These are phyloP conservation scores for Eueides isabella DNA, from an alignment of 1,140 invertebrate species.

Conservation along the genomic window DNA sequence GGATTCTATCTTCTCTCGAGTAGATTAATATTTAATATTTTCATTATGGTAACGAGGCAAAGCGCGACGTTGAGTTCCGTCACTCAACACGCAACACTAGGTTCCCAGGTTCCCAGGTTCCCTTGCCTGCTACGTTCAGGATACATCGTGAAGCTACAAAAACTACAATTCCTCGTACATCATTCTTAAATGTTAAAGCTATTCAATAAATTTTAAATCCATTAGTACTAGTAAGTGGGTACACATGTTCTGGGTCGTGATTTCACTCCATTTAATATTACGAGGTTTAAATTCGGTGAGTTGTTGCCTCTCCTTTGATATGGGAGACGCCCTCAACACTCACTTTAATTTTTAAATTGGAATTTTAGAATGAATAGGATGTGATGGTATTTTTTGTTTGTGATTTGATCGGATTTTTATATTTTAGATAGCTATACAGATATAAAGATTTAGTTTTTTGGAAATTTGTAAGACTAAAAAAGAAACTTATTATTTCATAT, in stretches of 20 bases:
- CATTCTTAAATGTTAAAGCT: background rate
- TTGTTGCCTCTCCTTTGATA: conserved; percentile 68
- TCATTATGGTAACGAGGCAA: too few relatives aligned
- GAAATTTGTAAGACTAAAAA: too few relatives aligned
- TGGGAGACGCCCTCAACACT: conserved; percentile 45
- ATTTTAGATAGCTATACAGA: too few relatives aligned
- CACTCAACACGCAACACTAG: too few relatives aligned
- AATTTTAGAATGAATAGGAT: conserved; percentile 35
- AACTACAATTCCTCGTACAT: background rate
- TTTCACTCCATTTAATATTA: conserved; percentile 79
- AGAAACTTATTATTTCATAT: too few relatives aligned
- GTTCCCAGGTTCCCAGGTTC: too few relatives aligned
- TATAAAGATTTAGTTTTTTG: too few relatives aligned
- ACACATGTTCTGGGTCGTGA: conserved; percentile 75
- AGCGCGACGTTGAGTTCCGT: too few relatives aligned
- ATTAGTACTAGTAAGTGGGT: conserved; percentile 73
- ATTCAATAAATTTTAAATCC: conserved; percentile 81
- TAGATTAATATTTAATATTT: too few relatives aligned
- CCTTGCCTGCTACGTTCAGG: too few relatives aligned
- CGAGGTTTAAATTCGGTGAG: conserved; percentile 78
- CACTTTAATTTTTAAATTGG: conserved; percentile 54
- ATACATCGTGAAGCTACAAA: too few relatives aligned
- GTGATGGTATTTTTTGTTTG: background rate
- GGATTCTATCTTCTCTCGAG: too few relatives aligned
- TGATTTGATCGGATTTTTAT: background rate